Percentiles rank a stretch among this genome's conserved stretches.
Conservation (phyloP, 1,140 invertebrate species). For the Zaprionus taronus region DNA sequence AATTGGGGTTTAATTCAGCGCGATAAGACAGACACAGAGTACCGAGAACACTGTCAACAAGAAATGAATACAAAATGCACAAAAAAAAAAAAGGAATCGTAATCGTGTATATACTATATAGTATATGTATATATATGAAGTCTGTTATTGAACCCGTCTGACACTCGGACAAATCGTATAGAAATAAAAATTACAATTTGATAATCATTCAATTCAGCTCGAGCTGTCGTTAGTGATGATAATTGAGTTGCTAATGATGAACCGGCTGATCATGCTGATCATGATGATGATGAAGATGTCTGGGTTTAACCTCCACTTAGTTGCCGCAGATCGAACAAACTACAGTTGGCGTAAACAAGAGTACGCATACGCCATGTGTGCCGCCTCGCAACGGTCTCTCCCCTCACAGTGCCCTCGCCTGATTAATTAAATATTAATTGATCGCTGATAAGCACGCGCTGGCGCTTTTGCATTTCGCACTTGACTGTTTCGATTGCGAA, state of each 20-base stretch:
- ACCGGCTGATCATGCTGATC: slow-evolving; percentile 49
- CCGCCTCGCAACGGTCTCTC: not conserved
- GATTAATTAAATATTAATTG: slow-evolving; percentile 84
- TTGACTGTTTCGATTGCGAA: slow-evolving; percentile 25
- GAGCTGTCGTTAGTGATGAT: slow-evolving; percentile 2
- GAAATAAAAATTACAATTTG: slow-evolving; percentile 80
- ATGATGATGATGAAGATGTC: slow-evolving; percentile 28
- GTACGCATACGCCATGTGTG: slow-evolving; percentile 65
- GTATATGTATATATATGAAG: not conserved
- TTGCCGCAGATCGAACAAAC: slow-evolving; percentile 21
- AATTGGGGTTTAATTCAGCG: slow-evolving; percentile 84
- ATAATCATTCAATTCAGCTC: slow-evolving; percentile 68
- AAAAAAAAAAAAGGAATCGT: slow-evolving; percentile 10
- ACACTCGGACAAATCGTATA: slow-evolving; percentile 75
- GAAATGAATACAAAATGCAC: slow-evolving; percentile 42
- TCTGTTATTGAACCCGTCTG: slow-evolving; percentile 77
- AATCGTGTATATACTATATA: not conserved
- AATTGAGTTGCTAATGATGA: slow-evolving; percentile 4
- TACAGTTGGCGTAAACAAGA: slow-evolving; percentile 37
- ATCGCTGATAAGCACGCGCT: slow-evolving; percentile 68
- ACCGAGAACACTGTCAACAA: slow-evolving; percentile 64
- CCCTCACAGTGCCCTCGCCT: slow-evolving; percentile 40
- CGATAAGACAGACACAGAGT: slow-evolving; percentile 51
- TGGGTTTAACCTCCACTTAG: slow-evolving; percentile 59
- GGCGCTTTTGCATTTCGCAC: slow-evolving; percentile 55